Conservation (phyloP, 1,140 invertebrate genomes). For the Drosophila bocqueti region DNA sequence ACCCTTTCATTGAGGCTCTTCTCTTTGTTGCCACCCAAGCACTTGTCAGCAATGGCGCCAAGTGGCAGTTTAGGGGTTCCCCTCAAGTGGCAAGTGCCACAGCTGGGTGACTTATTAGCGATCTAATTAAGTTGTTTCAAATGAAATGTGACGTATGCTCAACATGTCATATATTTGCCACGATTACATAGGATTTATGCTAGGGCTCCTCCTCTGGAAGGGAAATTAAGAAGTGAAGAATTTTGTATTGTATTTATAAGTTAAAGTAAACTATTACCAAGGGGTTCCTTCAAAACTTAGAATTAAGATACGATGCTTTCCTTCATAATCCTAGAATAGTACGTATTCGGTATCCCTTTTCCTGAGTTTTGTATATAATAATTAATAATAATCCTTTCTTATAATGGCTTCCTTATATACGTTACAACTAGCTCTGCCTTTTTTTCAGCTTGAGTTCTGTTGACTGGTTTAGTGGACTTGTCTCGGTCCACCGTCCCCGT, state of each 20-base stretch:
- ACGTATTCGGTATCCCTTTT: too few relatives aligned
- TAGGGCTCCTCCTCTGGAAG: not conserved
- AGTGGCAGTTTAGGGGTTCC: slow-evolving; percentile 35
- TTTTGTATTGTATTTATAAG: not conserved
- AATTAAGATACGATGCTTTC: too few relatives aligned
- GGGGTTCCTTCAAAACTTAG: too few relatives aligned
- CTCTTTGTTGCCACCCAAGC: slow-evolving; percentile 69
- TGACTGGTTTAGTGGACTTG: slow-evolving; percentile 40
- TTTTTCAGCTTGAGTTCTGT: slow-evolving; percentile 21
- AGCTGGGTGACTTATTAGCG: slow-evolving; percentile 66
- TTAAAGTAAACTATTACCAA: not conserved
- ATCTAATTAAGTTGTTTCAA: slow-evolving; percentile 79
- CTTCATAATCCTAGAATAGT: too few relatives aligned
- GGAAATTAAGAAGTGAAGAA: not conserved
- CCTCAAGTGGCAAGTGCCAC: slow-evolving; percentile 43
- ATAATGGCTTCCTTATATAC: not conserved
- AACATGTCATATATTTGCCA: slow-evolving; percentile 50
- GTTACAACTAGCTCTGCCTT: slow-evolving; percentile 10
- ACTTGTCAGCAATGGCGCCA: slow-evolving; percentile 78
- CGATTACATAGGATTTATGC: slow-evolving; percentile 42
- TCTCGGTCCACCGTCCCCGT: slow-evolving; percentile 35
- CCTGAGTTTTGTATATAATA: too few relatives aligned
- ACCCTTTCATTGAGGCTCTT: slow-evolving; percentile 4
- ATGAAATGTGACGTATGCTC: slow-evolving; percentile 72
- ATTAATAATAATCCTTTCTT: not conserved